Percentiles rank a stretch among this genome's conserved stretches.
Evolutionary conservation across 2,888 invertebrate species (phyloP).

Genomic region (Dasypolia templi): DNA sequence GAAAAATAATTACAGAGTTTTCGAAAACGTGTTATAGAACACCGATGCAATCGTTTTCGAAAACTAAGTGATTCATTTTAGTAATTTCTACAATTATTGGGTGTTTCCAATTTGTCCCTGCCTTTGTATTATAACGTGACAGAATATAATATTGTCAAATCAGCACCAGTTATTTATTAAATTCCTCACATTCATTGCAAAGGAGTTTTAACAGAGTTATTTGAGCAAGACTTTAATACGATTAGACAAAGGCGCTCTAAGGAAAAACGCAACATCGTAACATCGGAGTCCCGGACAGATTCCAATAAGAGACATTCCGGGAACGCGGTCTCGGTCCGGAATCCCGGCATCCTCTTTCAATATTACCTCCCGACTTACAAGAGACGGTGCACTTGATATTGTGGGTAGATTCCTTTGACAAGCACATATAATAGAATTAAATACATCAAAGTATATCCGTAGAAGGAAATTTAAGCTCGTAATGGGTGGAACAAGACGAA

Average conservation of each 20-base stretch:
- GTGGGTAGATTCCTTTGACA: slow-evolving; percentile 56
- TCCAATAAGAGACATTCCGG: slow-evolving; percentile 79
- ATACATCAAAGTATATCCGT: slow-evolving; percentile 34
- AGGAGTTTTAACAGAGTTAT: slow-evolving; percentile 47
- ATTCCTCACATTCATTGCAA: slow-evolving; percentile 39
- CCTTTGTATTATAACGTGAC: neutral
- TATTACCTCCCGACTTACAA: slow-evolving; percentile 64
- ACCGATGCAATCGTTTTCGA: too few species aligned
- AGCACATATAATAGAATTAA: slow-evolving; percentile 33
- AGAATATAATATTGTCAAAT: neutral
- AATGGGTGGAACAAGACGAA: neutral
- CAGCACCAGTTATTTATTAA: slow-evolving; percentile 21
- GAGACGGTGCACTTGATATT: slow-evolving; percentile 65
- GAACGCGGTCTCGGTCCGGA: slow-evolving; percentile 70
- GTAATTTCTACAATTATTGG: neutral
- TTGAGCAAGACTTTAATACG: slow-evolving; percentile 62
- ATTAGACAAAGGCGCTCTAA: slow-evolving; percentile 61
- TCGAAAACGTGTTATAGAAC: too few species aligned
- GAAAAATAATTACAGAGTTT: slow-evolving; percentile 1
- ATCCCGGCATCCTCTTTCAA: slow-evolving; percentile 67
- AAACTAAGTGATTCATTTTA: neutral
- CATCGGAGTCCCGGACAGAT: slow-evolving; percentile 71
- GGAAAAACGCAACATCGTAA: slow-evolving; percentile 72
- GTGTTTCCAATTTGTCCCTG: slow-evolving; percentile 1
- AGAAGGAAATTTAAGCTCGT: neutral